phyloP scores from a whole-genome alignment of 2,113 vertebrate species.

The Isurus oxyrinchus region DNA sequence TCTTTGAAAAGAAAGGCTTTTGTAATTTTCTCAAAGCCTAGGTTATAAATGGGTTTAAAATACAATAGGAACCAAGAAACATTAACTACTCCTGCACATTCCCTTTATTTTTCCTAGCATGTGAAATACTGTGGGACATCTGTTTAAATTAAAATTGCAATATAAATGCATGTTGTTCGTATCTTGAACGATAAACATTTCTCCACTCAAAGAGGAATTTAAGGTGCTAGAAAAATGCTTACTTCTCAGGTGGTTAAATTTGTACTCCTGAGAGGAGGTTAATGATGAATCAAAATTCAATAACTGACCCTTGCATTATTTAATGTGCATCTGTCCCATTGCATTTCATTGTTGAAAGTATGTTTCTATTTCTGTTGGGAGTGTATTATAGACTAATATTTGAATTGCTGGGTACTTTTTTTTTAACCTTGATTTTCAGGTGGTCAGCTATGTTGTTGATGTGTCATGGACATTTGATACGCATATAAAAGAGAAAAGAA shows the following conservation, averaged over 20 bases:
- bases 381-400: neutral
- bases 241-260: neutral
- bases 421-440: conserved; percentile 56
- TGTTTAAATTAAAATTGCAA: neutral
- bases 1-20: neutral
- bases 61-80: neutral
- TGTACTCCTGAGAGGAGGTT: neutral
- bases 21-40: neutral
- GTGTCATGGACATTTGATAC: conserved; percentile 86
- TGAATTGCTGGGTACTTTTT: neutral
- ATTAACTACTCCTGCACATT: neutral
- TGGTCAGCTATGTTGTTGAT: conserved; percentile 71
- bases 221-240: neutral
- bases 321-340: neutral
- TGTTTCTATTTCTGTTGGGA: neutral
- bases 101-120: neutral
- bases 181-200: neutral
- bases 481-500: conserved; percentile 79
- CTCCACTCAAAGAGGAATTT: neutral
- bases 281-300: neutral
- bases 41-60: neutral
- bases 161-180: neutral
- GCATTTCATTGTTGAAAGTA: neutral
- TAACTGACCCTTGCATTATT: neutral
- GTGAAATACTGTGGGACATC: neutral